These are phyloP conservation scores for Ooceraea biroi DNA, from an alignment of 1,140 invertebrate species.

Conservation along the genomic window DNA sequence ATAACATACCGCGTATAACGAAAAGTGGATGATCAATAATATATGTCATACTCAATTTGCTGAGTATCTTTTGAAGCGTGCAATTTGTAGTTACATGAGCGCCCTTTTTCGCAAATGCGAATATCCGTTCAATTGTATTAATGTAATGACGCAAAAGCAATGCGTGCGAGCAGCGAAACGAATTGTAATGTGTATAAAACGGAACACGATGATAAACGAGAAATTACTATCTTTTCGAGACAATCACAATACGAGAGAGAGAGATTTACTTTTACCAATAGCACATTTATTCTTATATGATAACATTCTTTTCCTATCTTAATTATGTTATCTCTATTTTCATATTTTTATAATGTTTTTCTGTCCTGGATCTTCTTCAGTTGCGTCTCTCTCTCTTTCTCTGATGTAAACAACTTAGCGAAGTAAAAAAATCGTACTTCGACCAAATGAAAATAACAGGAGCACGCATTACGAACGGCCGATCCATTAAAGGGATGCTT, in stretches of 20 bases:
- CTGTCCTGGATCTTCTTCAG: neutral
- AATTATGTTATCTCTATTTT: neutral
- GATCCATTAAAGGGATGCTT: neutral
- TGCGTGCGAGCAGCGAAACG: slow-evolving; percentile 25
- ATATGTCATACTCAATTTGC: slow-evolving; percentile 9
- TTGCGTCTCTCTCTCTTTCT: neutral
- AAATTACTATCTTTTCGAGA: neutral
- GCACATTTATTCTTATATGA: neutral
- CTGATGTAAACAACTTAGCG: neutral
- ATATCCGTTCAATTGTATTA: slow-evolving; percentile 68
- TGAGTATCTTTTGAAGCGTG: neutral
- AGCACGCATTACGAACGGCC: neutral
- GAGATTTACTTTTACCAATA: slow-evolving; percentile 9
- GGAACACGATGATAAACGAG: slow-evolving; percentile 4
- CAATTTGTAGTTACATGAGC: neutral
- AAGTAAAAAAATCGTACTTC: neutral
- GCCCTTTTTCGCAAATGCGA: slow-evolving; percentile 23
- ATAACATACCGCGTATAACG: neutral
- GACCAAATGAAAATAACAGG: neutral
- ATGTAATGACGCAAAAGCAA: slow-evolving; percentile 65
- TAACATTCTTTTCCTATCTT: neutral
- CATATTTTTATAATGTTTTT: slow-evolving; percentile 3
- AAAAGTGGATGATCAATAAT: slow-evolving; percentile 24
- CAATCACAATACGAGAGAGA: neutral
- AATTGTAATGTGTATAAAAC: slow-evolving; percentile 14